Base-by-base conservation (phyloP, 1,140 invertebrate genomes). In the Pseudachorutes palmiensis region DNA sequence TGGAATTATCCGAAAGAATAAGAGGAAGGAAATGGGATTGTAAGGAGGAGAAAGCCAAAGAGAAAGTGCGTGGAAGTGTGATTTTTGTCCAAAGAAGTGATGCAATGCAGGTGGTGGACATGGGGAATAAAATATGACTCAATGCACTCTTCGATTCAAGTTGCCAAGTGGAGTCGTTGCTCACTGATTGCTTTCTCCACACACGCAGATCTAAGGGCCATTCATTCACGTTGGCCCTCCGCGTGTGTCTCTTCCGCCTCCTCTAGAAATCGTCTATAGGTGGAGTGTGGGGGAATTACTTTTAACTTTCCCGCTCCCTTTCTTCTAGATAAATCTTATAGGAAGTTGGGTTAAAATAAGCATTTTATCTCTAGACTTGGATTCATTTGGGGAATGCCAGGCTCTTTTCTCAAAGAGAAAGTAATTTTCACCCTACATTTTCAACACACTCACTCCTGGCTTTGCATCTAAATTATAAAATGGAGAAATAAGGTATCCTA, bases 291-390 rank as follows among this genome's bases (percentile, higher is more conserved):
- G 36, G 36, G 36, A 45, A 45, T 45, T 45, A 45, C 36, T 45
- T 45, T 45, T 45, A 45, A 45, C 36, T 45, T 45, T 45, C 36
- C 36, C 36, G 9, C 19, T 9, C 36, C 36, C 36, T n/a, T n/a
- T n/a, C n/a, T n/a, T n/a, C n/a, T n/a, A n/a, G 36, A 45, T 45
- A 45, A 45, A 45, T 45, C 36, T 45, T 19, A 19, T 45, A n/a
- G n/a, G n/a, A 45, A 45, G 36, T 45, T 45, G 36, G 36, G 36
- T 45, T 45, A 45, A 45, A 45, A 45, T 45, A 45, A 45, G 36
- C 36, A 45, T 45, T 45, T 19, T 45, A 45, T 45, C 36, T 45
- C 36, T 45, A 9, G 36, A 45, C n/a, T n/a, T n/a, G n/a, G 36
- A 45, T 45, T 45, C 36, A 45, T 45, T 45, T 45, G 36, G 36